phyloP scores from a whole-genome alignment of 2,797 vertebrate genomes.

The Poliocrania exsul region DNA sequence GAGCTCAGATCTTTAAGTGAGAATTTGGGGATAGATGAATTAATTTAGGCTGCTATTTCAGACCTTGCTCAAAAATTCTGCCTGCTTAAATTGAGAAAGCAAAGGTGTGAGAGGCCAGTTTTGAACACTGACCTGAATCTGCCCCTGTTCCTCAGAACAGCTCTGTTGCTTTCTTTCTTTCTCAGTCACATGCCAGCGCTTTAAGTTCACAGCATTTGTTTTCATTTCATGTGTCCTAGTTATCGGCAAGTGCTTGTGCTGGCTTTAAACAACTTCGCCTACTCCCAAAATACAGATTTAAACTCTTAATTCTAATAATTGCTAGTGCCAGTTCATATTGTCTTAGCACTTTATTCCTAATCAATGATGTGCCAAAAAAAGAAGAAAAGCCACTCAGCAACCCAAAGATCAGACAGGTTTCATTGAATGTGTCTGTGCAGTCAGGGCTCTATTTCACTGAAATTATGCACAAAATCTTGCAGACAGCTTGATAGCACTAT shows the following conservation, averaged over 20 bases:
- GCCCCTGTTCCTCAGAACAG: not conserved
- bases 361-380: not conserved
- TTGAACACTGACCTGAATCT: not conserved
- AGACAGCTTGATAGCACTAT: not conserved
- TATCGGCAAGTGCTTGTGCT: not conserved
- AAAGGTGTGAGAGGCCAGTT: not conserved
- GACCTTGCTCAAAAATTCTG: not conserved
- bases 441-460: not conserved
- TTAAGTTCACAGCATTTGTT: not conserved
- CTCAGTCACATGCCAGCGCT: not conserved
- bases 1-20: not conserved
- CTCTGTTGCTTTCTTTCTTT: not conserved
- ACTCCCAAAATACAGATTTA: not conserved
- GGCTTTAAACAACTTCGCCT: not conserved
- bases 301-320: not conserved
- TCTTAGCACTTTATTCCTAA: not conserved
- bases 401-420: not conserved
- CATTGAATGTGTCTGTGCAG: not conserved
- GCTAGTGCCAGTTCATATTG: not conserved
- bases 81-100: not conserved
- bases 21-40: not conserved
- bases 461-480: not conserved
- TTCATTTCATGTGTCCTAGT: not conserved
- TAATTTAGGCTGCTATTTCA: not conserved
- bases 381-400: not conserved